Percentiles rank a stretch among this genome's conserved stretches.
Evolutionary conservation across 2,797 vertebrate genomes (phyloP).

Genomic region (Ispidina picta): DNA sequence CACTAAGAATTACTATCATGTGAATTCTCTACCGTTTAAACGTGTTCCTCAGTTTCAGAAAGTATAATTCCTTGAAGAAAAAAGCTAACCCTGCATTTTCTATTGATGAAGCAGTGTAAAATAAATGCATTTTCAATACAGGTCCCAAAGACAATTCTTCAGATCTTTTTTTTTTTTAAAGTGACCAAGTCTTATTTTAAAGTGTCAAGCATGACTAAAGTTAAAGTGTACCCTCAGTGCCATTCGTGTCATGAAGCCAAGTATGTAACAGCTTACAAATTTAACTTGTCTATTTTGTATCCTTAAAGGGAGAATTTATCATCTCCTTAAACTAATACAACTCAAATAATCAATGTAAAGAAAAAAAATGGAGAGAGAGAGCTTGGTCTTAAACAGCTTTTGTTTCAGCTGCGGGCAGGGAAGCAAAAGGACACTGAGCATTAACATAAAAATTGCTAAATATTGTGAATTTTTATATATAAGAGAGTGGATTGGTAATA

Average conservation of each 20-base stretch:
- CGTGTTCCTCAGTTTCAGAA: conserved; percentile 73
- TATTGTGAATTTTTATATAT: conserved; percentile 75
- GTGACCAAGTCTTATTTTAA: conserved; percentile 79
- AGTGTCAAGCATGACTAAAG: conserved; percentile 74
- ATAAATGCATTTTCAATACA: conserved; percentile 75
- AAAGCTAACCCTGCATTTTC: conserved; percentile 49
- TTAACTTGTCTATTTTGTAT: conserved; percentile 65
- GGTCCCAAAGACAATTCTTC: conserved; percentile 82
- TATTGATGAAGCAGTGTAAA: conserved; percentile 79
- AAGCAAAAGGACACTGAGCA: conserved; percentile 78
- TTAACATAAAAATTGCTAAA: conserved; percentile 69
- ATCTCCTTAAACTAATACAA: conserved; percentile 54
- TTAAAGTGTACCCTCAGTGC: conserved; percentile 78
- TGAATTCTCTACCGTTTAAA: conserved; percentile 66
- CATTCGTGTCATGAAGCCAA: conserved; percentile 82
- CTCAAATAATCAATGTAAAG: conserved; percentile 69
- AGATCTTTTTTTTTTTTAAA: conserved; percentile 77
- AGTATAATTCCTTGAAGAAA: conserved; percentile 73
- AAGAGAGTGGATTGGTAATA: conserved; percentile 74
- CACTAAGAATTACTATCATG: conserved; percentile 76
- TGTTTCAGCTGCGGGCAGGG: conserved; percentile 83
- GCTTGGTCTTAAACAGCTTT: conserved; percentile 80
- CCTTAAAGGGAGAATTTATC: conserved; percentile 47
- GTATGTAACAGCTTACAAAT: conserved; percentile 70
- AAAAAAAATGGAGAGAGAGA: conserved; percentile 42